Base-by-base conservation (phyloP, 2,797 vertebrate genomes). In the Agapornis canus region DNA sequence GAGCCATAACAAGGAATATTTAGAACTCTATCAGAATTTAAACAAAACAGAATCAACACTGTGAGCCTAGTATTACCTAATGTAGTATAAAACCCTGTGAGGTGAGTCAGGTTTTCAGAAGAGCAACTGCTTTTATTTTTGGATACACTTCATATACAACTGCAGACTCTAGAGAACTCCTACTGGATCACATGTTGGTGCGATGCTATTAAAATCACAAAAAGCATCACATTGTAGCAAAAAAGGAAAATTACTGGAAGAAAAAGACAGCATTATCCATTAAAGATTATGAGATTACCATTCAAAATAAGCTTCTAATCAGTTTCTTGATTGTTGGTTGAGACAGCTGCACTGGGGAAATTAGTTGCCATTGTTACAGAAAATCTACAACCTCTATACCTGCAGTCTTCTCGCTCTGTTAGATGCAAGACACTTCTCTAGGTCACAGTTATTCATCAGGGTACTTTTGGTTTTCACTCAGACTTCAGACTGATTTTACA, bases 231-330 rank as follows among this genome's bases (percentile, higher is more conserved):
- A 17, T 6, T 81, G 18, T 49, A 52, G 13, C 4, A 7, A 43
- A 32, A 66, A 60, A 65, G 21, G 19, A 22, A 43, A 70, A 63
- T 18, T 68, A 47, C 51, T 60, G 51, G 19, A 69, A 94, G 57
- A 59, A 49, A 45, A 77, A 8, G 39, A 8, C 37, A 47, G 19
- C 8, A 68, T 86, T 88, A 75, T 59, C 78, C 61, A 75, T 39
- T 68, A 84, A 89, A 89, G 79, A 84, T 52, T 68, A 92, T 61
- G 77, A 92, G 66, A 95, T 85, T 63, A 81, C 14, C 35, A 69
- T 61, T 77, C 84, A 87, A 94, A 96, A 94, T 61, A 80, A 83
- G 63, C 79, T 93, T 94, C 73, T 51, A 86, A 90, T 90, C 75
- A 82, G 87, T 91, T 95, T 63, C 89, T 94, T 91, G 75, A 89